Conservation (phyloP, 2,113 vertebrate species). For the Hippocampus abdominalis region DNA sequence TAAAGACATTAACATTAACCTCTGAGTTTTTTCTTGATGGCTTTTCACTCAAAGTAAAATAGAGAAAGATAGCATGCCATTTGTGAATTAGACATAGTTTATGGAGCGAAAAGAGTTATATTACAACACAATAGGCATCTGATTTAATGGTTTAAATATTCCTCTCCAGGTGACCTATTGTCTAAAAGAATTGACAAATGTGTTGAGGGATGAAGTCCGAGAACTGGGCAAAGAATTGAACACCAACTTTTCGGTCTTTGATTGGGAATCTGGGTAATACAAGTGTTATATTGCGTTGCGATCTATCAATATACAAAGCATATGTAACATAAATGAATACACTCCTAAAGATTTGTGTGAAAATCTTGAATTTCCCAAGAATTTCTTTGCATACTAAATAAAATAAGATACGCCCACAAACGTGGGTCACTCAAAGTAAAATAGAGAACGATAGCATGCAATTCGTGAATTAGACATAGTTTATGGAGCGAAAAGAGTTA, state of each 20-base stretch:
- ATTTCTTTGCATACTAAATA: no score
- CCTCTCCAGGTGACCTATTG: conserved; percentile 56
- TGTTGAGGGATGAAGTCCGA: conserved; percentile 67
- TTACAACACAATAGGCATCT: background rate
- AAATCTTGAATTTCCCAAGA: background rate
- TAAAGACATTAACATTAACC: background rate
- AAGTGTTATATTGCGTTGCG: background rate
- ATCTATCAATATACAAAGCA: background rate
- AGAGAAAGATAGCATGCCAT: background rate
- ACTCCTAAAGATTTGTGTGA: background rate
- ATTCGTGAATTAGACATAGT: background rate
- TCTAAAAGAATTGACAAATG: conserved; percentile 63
- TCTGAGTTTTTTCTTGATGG: background rate
- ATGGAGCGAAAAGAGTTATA: background rate
- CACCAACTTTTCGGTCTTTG: conserved; percentile 73
- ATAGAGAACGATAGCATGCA: background rate
- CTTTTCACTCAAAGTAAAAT: background rate
- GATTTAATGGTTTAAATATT: background rate
- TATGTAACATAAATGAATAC: background rate
- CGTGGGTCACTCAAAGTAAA: background rate
- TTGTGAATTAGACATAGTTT: background rate
- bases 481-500: no score
- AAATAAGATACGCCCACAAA: no score
- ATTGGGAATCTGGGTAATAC: conserved; percentile 85
- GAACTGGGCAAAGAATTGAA: conserved; percentile 62